A percentile compares a stretch with the other conserved stretches of the same genome.
phyloP scores from a whole-genome alignment of 2,888 invertebrate species.

The Alsophila aescularia region DNA sequence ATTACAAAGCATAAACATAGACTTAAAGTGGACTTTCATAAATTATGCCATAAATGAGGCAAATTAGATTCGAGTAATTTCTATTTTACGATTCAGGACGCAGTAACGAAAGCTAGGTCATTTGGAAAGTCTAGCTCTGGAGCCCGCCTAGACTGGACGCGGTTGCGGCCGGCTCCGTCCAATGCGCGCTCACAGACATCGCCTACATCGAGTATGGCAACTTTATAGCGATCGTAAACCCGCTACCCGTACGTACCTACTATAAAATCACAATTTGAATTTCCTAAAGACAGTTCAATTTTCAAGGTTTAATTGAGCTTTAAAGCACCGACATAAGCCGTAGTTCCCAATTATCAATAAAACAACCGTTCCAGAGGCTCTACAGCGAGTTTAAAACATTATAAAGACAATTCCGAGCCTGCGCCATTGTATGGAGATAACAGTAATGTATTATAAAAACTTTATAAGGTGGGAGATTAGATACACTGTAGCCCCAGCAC shows the following conservation, averaged over 20 bases:
- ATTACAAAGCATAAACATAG: constrained; percentile 22
- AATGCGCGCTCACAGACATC: constrained; percentile 2
- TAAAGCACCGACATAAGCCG: constrained; percentile 54
- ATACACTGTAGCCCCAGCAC: constrained; percentile 11
- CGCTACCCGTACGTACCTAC: constrained; percentile 40
- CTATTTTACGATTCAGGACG: constrained; percentile 19
- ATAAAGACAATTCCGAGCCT: constrained; percentile 37
- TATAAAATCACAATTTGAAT: constrained; percentile 59
- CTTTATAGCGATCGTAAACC: constrained; percentile 58
- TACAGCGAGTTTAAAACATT: constrained; percentile 39
- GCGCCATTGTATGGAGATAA: constrained; percentile 29
- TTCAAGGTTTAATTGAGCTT: constrained; percentile 67
- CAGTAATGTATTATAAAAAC: constrained; percentile 31
- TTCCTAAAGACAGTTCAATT: constrained; percentile 65
- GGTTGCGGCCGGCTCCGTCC: not conserved
- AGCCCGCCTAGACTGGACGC: not conserved
- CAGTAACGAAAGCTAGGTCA: constrained; percentile 21
- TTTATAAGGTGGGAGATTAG: constrained; percentile 21
- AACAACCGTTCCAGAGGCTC: constrained; percentile 54
- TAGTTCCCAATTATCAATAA: constrained; percentile 60
- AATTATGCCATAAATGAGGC: constrained; percentile 14
- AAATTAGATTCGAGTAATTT: constrained; percentile 15
- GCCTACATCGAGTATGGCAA: constrained; percentile 35
- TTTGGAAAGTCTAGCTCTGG: constrained; percentile 25
- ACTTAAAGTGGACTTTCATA: constrained; percentile 11